phyloP scores from a whole-genome alignment of 2,888 invertebrate genomes.

The Ochlodes sylvanus region DNA sequence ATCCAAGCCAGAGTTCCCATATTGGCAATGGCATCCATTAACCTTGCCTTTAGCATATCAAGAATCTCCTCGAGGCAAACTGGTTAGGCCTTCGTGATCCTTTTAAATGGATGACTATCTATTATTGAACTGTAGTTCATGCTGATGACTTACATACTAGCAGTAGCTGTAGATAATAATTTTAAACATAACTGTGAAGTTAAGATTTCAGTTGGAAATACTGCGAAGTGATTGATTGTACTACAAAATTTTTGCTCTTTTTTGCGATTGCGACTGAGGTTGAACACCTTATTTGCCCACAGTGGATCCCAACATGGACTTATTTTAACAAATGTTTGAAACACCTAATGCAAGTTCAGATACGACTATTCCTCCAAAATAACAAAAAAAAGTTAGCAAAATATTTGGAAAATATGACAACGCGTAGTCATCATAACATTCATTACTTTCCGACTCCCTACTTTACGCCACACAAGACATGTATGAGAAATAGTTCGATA shows the following conservation, averaged over 20 bases:
- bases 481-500: conserved; percentile 16
- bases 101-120: conserved; percentile 18
- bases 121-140: conserved; percentile 1
- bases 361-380: too few species aligned
- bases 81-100: conserved; percentile 21
- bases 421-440: neutral
- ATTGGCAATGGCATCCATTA: conserved; percentile 25
- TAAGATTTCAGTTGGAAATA: too few species aligned
- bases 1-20: conserved; percentile 5
- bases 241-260: too few species aligned
- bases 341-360: too few species aligned
- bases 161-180: too few species aligned
- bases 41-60: conserved; percentile 14
- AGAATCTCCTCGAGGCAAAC: conserved; percentile 16
- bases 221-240: too few species aligned
- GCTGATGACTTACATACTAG: too few species aligned
- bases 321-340: too few species aligned
- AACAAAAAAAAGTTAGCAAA: neutral
- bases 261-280: too few species aligned
- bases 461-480: conserved; percentile 9
- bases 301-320: too few species aligned
- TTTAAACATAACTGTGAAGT: too few species aligned
- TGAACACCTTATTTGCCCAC: too few species aligned
- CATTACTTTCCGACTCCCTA: neutral
- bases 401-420: neutral